Evolutionary conservation across 2,888 invertebrate genomes (phyloP), one percentile per base, ranked within the genome.

Genomic region (Aleiodes alternator): DNA sequence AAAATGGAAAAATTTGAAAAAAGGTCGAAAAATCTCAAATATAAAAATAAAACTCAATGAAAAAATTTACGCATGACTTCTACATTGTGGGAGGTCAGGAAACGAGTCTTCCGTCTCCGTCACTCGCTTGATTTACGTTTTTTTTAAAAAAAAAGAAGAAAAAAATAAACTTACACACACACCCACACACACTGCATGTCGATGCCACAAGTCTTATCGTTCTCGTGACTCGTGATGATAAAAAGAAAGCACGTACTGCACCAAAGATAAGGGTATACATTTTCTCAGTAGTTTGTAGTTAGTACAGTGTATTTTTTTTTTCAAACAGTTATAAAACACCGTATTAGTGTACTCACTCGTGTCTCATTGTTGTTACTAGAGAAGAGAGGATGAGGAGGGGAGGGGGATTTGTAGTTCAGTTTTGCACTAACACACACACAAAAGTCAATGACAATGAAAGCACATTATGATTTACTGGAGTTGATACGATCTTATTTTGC

Each of bases 1-100:
- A 23, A 23, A 23, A 23, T 23, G 1, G 1, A 23, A 23, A 23
- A 23, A 23, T 1, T 23, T 23, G 23, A 23, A 23, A 23, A 23
- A 23, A 23, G 2, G 2, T 23, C 23, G 23, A 23, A 23, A 23
- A 23, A 23, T 23, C 23, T 1, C 23, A 23, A 23, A 23, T 23
- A 23, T 23, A 1, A 2, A 23, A 23, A 23, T 2, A 2, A 23
- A 23, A 23, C 23, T 23, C 38, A 69, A 38, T 16, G 68, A 76
- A 56, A 56, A 53, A 68, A 61, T 64, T 38, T 50, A 38, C 53
- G 53, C 69, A 57, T 69, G 38, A 72, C 56, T 59, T 75, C 69
- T 68, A 69, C 72, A 75, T 79, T 75, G 78, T 73, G 79, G 71
- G 73, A 75, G 66, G 71, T 74, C 70, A 66, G 55, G 68, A 70